Base-by-base conservation (phyloP, 2,797 vertebrate genomes). In the Luscinia megarhynchos region DNA sequence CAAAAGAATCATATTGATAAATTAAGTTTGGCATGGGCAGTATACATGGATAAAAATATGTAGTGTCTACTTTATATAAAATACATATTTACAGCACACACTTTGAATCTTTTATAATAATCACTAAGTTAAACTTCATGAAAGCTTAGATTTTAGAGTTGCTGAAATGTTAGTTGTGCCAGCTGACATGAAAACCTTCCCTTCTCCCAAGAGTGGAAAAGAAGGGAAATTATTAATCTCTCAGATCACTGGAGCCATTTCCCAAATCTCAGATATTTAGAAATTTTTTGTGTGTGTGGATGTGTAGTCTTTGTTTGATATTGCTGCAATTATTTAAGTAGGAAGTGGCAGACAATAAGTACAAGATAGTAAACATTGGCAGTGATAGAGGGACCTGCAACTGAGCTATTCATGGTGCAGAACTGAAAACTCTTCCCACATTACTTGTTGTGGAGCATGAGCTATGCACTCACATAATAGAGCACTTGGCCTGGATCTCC, bases 21-120 rank as follows among this genome's bases (percentile, higher is more conserved):
- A 13, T 57, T 59, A 67, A 75, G 10, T 55, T 80, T 29, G 61
- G 10, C 1, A 3, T 72, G 17, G 34, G 6, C 12, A 57, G 17
- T 18, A 70, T 20, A 51, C 10, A 8, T 40, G 9, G 6, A 57
- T 76, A 62, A 81, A 94, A 87, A 45, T 45, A 61, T 6, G 1
- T 9, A 29, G 34, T 12, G 0, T 23, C 16, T 82, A n/a, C 15
- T 13, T 84, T 51, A 69, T 21, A 15, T 20, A 50, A 64, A 72
- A n/a, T 14, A 6, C 0, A 7, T 53, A 41, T 66, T 64, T 82
- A 51, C 2, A 58, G 16, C 1, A 9, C 13, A 53, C 0, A 12
- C 3, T 40, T 78, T 55, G 9, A 58, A 30, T 32, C 2, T 63
- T 55, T 89, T 55, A 12, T 26, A 67, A 51, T 13, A 76, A 17